Evolutionary conservation across 2,888 invertebrate species (phyloP), one percentile per base, ranked within the genome.

Genomic region (Allygus modestus): DNA sequence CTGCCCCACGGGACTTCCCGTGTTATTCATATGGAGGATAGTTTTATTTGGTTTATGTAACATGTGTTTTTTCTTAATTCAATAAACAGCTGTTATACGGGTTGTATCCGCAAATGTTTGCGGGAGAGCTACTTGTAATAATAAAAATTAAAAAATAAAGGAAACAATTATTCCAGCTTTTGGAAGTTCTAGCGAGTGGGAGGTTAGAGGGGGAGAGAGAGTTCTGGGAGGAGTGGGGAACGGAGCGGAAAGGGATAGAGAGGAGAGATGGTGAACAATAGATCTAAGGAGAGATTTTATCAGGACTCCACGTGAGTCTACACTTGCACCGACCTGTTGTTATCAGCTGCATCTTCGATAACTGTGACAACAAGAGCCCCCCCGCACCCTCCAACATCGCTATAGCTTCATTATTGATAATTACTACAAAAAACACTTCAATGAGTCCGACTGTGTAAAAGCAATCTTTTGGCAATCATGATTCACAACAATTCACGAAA

Each of bases 281-380:
- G 69, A 69, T 69, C 69, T 69, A 69, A 2, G 69, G 17, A n/a
- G 31, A 69, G 69, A 69, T 69, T 33, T 69, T 69, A 69, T 69
- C 69, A 17, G 33, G 31, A 31, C 17, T 54, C 54, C 31, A 33
- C 69, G 69, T 69, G 33, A 69, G 69, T 33, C 31, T 69, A 69
- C 69, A 69, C 69, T 69, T 69, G 69, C 69, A 69, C 69, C 69
- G 69, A 69, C 69, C 28, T 33, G 31, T 28, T 69, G 20, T 69
- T 69, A 69, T 69, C 69, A 33, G 33, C 69, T n/a, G 69, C 69
- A 69, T 69, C 69, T 69, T n/a, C 69, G 33, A 33, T 33, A 28
- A 69, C 28, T 28, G 28, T 17, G 69, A 69, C 69, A 69, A 31
- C 31, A 1, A 7, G 69, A 20, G 54, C 20, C 54, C 54, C 54